Evolutionary conservation across 2,797 vertebrate genomes (phyloP).

Genomic region (Balearica regulorum): DNA sequence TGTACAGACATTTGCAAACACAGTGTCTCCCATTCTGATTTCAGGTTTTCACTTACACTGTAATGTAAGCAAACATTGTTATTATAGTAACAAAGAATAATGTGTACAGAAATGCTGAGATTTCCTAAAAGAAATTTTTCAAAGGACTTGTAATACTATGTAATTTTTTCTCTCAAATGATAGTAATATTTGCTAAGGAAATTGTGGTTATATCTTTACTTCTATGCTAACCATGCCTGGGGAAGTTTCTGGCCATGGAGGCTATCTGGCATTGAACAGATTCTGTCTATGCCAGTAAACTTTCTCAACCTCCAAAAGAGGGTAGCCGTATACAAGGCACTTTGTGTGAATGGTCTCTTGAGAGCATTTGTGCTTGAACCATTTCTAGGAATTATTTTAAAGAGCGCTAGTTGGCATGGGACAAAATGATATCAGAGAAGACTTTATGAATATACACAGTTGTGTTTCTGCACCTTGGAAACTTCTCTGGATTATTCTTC

Average conservation of each 20-base stretch:
- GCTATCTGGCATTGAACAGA: neutral
- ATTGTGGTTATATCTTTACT: neutral
- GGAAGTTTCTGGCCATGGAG: fast-evolving
- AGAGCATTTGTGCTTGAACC: fast-evolving
- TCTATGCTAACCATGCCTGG: neutral
- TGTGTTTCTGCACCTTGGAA: neutral
- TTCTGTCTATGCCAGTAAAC: fast-evolving
- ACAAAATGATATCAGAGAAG: neutral
- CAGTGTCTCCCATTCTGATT: neutral
- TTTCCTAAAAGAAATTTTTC: neutral
- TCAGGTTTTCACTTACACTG: neutral
- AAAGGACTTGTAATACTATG: neutral
- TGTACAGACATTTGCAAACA: neutral
- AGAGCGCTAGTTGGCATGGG: neutral
- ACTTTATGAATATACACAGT: neutral
- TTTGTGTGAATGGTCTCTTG: neutral
- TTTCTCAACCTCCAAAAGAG: neutral
- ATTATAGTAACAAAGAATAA: neutral
- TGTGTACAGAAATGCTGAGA: neutral
- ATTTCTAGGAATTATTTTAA: neutral
- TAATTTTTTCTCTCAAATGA: neutral
- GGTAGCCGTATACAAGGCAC: neutral
- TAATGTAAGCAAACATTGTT: too few species aligned
- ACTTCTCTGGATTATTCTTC: neutral
- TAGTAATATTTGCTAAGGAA: neutral